Evolutionary conservation across 2,113 vertebrate species (phyloP), one percentile per base, ranked within the genome.

Genomic region (Tachysurus vachellii): DNA sequence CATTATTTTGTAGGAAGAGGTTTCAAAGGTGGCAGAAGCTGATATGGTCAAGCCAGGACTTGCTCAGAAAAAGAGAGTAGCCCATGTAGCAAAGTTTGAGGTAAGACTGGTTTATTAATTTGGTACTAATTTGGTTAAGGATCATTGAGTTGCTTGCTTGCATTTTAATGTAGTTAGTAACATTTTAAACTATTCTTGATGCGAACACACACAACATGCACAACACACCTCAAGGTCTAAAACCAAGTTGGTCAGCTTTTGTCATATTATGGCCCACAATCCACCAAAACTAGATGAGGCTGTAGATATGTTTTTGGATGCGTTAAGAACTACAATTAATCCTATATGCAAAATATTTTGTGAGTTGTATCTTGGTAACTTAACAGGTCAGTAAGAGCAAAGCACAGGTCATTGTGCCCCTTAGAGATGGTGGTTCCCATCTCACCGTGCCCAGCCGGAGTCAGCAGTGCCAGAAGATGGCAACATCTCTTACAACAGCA

Each of bases 71-170:
- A 96, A 91, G 90, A 95, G 95, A 87, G 92, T 95, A 59, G 92
- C 94, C 68, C 94, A 95, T 80, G 88, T 86, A 17, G 88, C 91
- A 84, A 95, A 94, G 92, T 88, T 91, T 87, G 94, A 95, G 93
- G 95, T 95, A 90, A 17, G 47, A 28, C 17, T 70, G 19, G 4
- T 68, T 82, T 3, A 59, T 23, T 31, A 44, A 8, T 13, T 36
- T 36, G 2, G 54, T 42, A 54, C 50, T 57, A 71, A 11, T 28
- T n/a, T 44, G 53, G 57, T 54, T 80, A 80, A 16, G 36, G 5
- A 26, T 62, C 36, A 5, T 54, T 54, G 50, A 54, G 12, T 42
- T 36, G 14, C 53, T 56, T 64, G 81, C 9, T 50, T 61, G 13
- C 59, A 64, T 0, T 5, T n/a, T 42, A 62, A 21, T 26, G 12